Conservation (phyloP, 23 tunicate genomes). For the Ascidia mentula region DNA sequence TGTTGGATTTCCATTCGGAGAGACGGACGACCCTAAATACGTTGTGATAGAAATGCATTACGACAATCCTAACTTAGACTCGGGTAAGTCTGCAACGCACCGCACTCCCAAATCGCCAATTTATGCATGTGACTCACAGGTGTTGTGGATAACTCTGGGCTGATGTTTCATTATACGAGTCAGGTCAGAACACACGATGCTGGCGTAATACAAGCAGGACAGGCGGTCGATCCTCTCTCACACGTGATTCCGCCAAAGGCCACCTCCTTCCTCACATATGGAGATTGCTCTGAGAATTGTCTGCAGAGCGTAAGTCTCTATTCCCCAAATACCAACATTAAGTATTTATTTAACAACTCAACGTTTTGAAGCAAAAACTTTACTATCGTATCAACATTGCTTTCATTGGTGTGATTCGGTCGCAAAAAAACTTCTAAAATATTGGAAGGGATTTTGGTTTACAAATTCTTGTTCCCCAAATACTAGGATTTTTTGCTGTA, state of each 20-base stretch:
- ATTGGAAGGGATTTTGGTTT: too few species aligned
- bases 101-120: background rate
- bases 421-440: too few species aligned
- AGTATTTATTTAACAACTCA: background rate
- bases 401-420: too few species aligned
- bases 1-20: conserved; percentile 44
- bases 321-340: background rate
- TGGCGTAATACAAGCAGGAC: conserved; percentile 23
- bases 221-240: background rate
- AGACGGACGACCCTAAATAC: conserved; percentile 33
- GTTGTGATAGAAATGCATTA: conserved; percentile 45
- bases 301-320: conserved; percentile 14
- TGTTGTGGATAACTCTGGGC: conserved; percentile 33
- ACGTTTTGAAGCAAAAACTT: background rate
- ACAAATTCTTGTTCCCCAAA: too few species aligned
- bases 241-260: conserved; percentile 63
- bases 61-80: conserved; percentile 31
- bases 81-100: background rate
- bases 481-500: too few species aligned
- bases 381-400: background rate
- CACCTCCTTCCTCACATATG: conserved; percentile 15
- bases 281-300: conserved; percentile 38
- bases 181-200: conserved; percentile 37
- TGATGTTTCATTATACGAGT: conserved; percentile 32
- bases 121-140: background rate